Percentiles rank a stretch among this genome's conserved stretches.
Evolutionary conservation across 2,888 invertebrate species (phyloP).

Genomic region (Lycia hirtaria): DNA sequence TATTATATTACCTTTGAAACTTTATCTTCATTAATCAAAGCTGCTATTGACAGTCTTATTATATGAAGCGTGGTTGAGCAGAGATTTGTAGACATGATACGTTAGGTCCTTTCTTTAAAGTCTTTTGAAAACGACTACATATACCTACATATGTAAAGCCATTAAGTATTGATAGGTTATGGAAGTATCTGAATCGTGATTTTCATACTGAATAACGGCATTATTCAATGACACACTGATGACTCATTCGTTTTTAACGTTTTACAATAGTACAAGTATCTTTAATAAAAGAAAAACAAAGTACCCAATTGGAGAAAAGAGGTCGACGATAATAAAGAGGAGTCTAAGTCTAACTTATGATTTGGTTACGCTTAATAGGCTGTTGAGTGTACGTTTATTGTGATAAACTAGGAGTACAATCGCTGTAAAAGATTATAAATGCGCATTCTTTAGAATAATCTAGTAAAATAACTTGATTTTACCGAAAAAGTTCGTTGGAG

Average conservation of each 20-base stretch:
- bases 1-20: slow-evolving; percentile 35
- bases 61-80: slow-evolving; percentile 32
- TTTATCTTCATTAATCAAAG: slow-evolving; percentile 41
- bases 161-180: slow-evolving; percentile 7
- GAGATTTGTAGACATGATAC: slow-evolving; percentile 29
- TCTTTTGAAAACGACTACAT: slow-evolving; percentile 20
- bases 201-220: background rate
- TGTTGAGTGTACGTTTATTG: too few relatives aligned
- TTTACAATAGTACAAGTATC: too few relatives aligned
- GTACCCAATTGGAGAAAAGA: too few relatives aligned
- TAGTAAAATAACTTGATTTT: too few relatives aligned
- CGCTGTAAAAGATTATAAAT: too few relatives aligned
- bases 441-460: too few relatives aligned
- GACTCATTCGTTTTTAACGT: background rate
- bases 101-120: slow-evolving; percentile 30
- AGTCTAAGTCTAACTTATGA: too few relatives aligned
- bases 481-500: too few relatives aligned
- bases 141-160: slow-evolving; percentile 1
- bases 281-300: too few relatives aligned
- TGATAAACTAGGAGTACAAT: too few relatives aligned
- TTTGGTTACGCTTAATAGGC: too few relatives aligned
- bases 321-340: too few relatives aligned
- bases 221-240: background rate
- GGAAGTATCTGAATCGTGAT: slow-evolving; percentile 10
- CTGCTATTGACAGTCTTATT: slow-evolving; percentile 38